A percentile compares a stretch with the other conserved stretches of the same genome.
Conservation (phyloP, 2,888 invertebrate genomes). For the Pyrgus malvae region DNA sequence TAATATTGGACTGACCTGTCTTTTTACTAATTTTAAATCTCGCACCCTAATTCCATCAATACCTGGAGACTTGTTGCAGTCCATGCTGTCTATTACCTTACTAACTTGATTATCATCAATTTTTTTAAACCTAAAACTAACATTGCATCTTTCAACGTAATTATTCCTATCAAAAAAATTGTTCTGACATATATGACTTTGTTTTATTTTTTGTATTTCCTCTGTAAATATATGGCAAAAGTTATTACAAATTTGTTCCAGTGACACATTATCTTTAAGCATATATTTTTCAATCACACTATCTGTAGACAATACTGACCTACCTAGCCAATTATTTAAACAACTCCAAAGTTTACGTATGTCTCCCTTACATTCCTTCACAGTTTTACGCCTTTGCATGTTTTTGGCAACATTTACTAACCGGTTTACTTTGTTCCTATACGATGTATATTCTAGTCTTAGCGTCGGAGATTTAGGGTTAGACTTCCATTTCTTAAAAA, state of each 20-base stretch:
- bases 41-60: slow-evolving; percentile 17
- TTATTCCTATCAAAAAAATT: slow-evolving; percentile 4
- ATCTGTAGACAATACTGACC: neutral
- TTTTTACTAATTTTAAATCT: slow-evolving; percentile 24
- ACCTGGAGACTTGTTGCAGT: slow-evolving; percentile 23
- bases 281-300: neutral
- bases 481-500: neutral
- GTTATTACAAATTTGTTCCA: neutral
- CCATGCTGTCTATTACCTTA: slow-evolving; percentile 13
- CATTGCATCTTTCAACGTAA: neutral
- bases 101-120: neutral
- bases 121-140: neutral
- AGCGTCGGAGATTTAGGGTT: neutral
- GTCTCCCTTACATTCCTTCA: neutral
- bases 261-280: neutral
- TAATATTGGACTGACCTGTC: slow-evolving; percentile 12
- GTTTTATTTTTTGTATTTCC: slow-evolving; percentile 7
- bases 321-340: neutral
- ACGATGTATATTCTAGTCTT: neutral
- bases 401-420: neutral
- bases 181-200: neutral
- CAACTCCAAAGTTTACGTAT: neutral
- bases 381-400: neutral
- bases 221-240: neutral
- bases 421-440: neutral